Percentiles rank a stretch among this genome's conserved stretches.
These are phyloP conservation scores for Balanococcus diminutus DNA, from an alignment of 2,888 invertebrate genomes.

Conservation along the genomic window DNA sequence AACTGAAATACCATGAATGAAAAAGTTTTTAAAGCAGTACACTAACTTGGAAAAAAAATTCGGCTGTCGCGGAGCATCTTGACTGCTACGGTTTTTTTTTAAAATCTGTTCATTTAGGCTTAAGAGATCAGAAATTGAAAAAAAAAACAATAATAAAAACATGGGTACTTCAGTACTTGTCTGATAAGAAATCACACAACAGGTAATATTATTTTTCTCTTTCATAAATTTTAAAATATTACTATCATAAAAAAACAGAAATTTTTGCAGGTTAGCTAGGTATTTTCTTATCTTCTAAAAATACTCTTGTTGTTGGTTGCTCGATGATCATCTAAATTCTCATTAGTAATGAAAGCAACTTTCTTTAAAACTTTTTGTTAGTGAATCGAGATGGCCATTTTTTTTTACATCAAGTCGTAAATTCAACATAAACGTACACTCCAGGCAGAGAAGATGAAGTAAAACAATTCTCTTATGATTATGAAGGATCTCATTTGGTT, in stretches of 20 bases:
- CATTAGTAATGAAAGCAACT: not conserved
- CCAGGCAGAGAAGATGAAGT: not conserved
- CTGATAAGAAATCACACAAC: too few relatives aligned
- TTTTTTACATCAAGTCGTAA: not conserved
- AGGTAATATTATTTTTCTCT: not conserved
- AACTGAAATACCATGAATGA: too few relatives aligned
- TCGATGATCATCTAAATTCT: not conserved
- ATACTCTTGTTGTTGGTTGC: not conserved
- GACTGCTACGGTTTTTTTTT: too few relatives aligned
- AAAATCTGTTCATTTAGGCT: too few relatives aligned
- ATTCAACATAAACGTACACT: not conserved
- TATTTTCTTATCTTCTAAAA: not conserved
- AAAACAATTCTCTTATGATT: not conserved
- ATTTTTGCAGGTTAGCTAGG: not conserved
- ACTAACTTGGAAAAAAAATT: too few relatives aligned
- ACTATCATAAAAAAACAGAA: not conserved
- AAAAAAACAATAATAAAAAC: too few relatives aligned
- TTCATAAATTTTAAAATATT: not conserved
- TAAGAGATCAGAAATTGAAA: too few relatives aligned
- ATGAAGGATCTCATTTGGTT: not conserved
- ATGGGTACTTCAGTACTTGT: too few relatives aligned
- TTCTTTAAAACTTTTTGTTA: not conserved
- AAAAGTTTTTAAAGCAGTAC: too few relatives aligned
- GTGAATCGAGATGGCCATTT: not conserved
- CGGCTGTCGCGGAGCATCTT: too few relatives aligned